Base-by-base conservation (phyloP, 2,797 vertebrate genomes). In the Molossus molossus region DNA sequence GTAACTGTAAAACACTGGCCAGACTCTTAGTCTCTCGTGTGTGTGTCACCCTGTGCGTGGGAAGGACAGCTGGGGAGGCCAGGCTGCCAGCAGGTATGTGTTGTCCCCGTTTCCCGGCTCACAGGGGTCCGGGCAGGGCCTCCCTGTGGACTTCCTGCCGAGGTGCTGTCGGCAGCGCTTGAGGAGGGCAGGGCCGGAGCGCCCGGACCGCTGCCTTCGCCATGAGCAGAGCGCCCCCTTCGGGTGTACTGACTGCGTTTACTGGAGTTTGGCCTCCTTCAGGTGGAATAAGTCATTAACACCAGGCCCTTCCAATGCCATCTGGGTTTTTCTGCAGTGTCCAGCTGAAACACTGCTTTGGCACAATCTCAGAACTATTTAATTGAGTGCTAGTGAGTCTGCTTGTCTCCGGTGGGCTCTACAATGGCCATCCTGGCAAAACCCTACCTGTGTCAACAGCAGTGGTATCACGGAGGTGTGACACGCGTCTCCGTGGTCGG, bases 291-390 rank as follows among this genome's bases (percentile, higher is more conserved):
- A 94, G 90, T 90, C 90, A 64, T 83, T 79, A 84, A 90, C 72
- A 93, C 84, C 88, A 83, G 73, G 65, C 70, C 83, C 90, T 94
- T 94, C 85, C 77, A 77, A 1, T 77, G 92, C 93, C 96, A 93
- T 95, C 91, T 96, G 96, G 64, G 83, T 86, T 96, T 96, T 84
- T 37, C 94, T 94, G 96, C 82, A 96, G 27, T 80, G 90, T 92
- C 91, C 45, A 50, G 67, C 82, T 88, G 85, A 93, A 55, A 70
- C 48, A 37, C 72, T 87, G 57, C 45, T 87, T 87, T 94, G 92
- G 84, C 82, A 79, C 91, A 48, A 91, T 70, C 70, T 80, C 79
- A 94, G 94, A 95, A 94, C 64, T 27, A 55, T 45, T 85, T 96
- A 88, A 95, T 73, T 83, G 85, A 94, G 79, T 94, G 75, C 87